These are phyloP conservation scores for Smutsia gigantea DNA, from an alignment of 2,797 vertebrate species.

Conservation along the genomic window DNA sequence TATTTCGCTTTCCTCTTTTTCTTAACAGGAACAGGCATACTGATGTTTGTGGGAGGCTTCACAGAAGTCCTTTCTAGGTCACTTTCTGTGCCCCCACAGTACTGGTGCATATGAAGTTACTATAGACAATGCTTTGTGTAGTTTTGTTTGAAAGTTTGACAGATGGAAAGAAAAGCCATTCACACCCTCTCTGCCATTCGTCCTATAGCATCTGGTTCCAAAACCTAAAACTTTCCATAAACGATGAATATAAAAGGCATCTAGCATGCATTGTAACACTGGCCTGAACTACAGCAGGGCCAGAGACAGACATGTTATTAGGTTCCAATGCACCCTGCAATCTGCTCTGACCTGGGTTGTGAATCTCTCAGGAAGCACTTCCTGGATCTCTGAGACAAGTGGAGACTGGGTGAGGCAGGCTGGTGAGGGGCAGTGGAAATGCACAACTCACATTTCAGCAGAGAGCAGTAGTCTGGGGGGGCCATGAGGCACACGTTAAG, in stretches of 20 bases:
- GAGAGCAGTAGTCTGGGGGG: neutral
- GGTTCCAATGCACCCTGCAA: neutral
- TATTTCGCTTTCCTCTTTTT: conserved; percentile 25
- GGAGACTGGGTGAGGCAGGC: neutral
- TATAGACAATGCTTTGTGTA: neutral
- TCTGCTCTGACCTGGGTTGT: neutral
- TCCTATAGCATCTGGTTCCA: conserved; percentile 22
- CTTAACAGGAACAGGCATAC: neutral
- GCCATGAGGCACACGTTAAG: neutral
- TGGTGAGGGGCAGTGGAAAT: neutral
- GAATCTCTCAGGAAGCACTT: neutral
- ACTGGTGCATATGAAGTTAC: neutral
- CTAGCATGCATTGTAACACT: neutral
- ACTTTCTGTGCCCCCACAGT: neutral
- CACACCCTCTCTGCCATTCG: neutral
- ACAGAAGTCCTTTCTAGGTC: neutral
- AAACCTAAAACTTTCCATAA: conserved; percentile 4
- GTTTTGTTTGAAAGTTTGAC: conserved; percentile 7
- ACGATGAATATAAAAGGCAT: neutral
- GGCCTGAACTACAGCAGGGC: neutral
- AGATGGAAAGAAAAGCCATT: neutral
- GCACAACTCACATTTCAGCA: neutral
- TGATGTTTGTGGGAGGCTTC: neutral
- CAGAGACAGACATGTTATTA: neutral
- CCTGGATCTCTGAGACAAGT: neutral